Evolutionary conservation across 2,797 vertebrate species (phyloP).

Genomic region (Catamblyrhynchus diadema): DNA sequence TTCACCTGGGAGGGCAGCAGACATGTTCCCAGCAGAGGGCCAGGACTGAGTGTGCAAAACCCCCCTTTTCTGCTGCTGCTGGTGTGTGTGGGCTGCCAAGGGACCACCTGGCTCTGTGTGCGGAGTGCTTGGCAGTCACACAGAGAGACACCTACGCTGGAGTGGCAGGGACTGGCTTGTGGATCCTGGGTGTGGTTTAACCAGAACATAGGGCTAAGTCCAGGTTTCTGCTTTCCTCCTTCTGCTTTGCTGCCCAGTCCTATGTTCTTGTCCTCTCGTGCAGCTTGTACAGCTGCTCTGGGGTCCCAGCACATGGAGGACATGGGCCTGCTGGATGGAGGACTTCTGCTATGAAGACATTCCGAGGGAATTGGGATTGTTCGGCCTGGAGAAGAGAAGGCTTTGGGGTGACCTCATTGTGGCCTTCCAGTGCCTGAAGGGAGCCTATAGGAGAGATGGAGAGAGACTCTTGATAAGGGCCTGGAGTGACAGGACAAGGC

Average conservation of each 20-base stretch:
- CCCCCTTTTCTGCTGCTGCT: neutral
- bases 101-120: neutral
- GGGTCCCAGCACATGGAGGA: neutral
- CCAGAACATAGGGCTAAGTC: neutral
- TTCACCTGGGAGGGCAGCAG: neutral
- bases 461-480: neutral
- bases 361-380: neutral
- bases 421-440: neutral
- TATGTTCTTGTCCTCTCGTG: neutral
- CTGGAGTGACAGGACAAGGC: neutral
- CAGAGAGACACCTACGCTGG: neutral
- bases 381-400: neutral
- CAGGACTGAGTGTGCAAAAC: neutral
- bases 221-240: neutral
- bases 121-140: neutral
- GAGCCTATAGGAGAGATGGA: neutral
- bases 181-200: neutral
- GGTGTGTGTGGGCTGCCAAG: neutral
- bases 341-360: neutral
- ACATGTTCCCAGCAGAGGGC: neutral
- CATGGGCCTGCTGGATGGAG: neutral
- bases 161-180: neutral
- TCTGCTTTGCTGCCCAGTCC: rapidly evolving
- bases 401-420: neutral
- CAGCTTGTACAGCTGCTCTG: neutral